Evolutionary conservation across 2,797 vertebrate genomes (phyloP), one percentile per base, ranked within the genome.

Genomic region (Arrhamphus sclerolepis): DNA sequence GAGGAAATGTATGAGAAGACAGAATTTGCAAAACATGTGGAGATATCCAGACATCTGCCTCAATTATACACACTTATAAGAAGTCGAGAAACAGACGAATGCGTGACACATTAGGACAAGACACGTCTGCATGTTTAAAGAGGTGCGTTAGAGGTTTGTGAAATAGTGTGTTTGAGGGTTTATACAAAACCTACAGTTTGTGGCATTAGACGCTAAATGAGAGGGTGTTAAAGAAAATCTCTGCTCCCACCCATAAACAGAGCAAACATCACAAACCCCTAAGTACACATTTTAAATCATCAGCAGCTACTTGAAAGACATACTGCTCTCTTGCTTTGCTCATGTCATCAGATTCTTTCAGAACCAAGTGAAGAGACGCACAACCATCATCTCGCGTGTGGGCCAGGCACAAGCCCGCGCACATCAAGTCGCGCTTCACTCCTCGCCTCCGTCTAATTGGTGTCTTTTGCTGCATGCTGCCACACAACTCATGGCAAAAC

Each of bases 391-490:
- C 22, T 63, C 44, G 29, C 20, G n/a, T 54, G 43, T 21, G 28
- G 48, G 69, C 51, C 78, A 83, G 80, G 82, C 72, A 55, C 63
- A 69, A 83, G 81, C 74, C 72, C 80, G 60, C 82, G 67, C 70
- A 81, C 75, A 78, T 85, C 62, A 24, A 60, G 58, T 6, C 31
- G 28, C 14, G 64, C 73, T 77, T 84, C 84, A 75, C 66, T 80
- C 82, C 13, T 11, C 60, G 22, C 66, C 66, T 78, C 60, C 21
- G 60, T 66, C 59, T 78, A 86, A 89, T 82, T 72, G 80, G 46
- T 53, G 75, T 84, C 75, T 78, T 73, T 73, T 68, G 68, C 73
- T 54, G 56, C 31, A 29, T 46, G 70, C 72, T 64, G 56, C 48
- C 31, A 21, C 64, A 78, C 75, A 84, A 81, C 82, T 83, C 72